Evolutionary conservation across 2,888 invertebrate genomes (phyloP).

Genomic region (Agrotis segetum): DNA sequence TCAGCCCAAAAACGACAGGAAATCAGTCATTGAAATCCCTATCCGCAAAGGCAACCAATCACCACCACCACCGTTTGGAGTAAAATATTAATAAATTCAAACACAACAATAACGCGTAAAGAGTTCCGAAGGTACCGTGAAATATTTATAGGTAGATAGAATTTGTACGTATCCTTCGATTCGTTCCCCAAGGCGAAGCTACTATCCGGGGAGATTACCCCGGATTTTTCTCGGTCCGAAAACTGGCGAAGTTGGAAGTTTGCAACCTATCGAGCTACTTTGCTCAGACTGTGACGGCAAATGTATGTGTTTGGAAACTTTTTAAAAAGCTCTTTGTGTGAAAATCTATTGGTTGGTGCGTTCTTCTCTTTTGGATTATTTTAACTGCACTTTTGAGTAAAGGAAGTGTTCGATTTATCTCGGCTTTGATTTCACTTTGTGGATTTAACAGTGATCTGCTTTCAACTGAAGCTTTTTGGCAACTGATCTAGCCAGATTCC

Average conservation of each 20-base stretch:
- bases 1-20: conserved; percentile 20
- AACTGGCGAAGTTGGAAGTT: conserved; percentile 70
- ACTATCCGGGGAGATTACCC: conserved; percentile 68
- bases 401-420: conserved; percentile 36
- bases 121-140: conserved; percentile 36
- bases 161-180: conserved; percentile 46
- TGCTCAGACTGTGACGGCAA: conserved; percentile 61
- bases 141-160: conserved; percentile 49
- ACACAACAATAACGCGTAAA: conserved; percentile 52
- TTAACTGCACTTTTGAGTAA: conserved; percentile 52
- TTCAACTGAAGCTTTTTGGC: conserved; percentile 4
- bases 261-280: conserved; percentile 70
- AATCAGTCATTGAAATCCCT: conserved; percentile 32
- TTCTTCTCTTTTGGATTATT: conserved; percentile 60
- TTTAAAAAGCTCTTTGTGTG: conserved; percentile 65
- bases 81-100: conserved; percentile 54
- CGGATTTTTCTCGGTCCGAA: conserved; percentile 70
- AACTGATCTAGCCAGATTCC: not conserved
- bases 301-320: conserved; percentile 68
- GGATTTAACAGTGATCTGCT: conserved; percentile 22
- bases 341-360: conserved; percentile 58
- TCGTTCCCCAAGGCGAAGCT: conserved; percentile 65
- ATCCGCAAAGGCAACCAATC: conserved; percentile 33
- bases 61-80: conserved; percentile 32
- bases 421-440: conserved; percentile 27